phyloP scores from a whole-genome alignment of 1,140 invertebrate species.

The Listronotus oregonensis region DNA sequence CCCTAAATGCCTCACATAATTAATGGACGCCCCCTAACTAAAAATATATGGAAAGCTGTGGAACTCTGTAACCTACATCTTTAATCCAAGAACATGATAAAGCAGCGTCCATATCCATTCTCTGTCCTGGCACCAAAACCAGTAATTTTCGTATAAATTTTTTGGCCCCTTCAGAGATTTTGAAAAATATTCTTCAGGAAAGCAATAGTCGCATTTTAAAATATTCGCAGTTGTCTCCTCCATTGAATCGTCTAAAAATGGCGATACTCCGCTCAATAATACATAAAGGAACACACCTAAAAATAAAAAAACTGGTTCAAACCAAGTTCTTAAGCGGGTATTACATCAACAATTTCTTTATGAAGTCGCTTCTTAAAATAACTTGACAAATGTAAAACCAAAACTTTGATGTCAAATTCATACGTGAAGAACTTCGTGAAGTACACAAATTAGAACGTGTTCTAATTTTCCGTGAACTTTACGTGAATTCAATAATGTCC shows the following conservation, averaged over 20 bases:
- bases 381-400: too few relatives aligned
- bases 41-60: not conserved
- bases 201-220: slow-evolving; percentile 80
- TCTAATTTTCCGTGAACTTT: too few relatives aligned
- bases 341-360: too few relatives aligned
- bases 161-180: slow-evolving; percentile 73
- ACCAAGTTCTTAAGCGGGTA: not conserved
- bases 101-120: slow-evolving; percentile 61
- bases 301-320: slow-evolving; percentile 3
- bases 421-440: too few relatives aligned
- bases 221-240: slow-evolving; percentile 86
- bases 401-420: too few relatives aligned
- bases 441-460: too few relatives aligned
- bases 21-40: too few relatives aligned
- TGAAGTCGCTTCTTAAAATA: too few relatives aligned
- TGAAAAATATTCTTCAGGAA: slow-evolving; percentile 80
- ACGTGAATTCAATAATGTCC: too few relatives aligned
- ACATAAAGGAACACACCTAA: slow-evolving; percentile 78
- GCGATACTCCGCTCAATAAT: slow-evolving; percentile 75
- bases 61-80: slow-evolving; percentile 54
- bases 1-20: too few relatives aligned
- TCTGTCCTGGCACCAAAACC: slow-evolving; percentile 62
- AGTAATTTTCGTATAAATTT: slow-evolving; percentile 69
- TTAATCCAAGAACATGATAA: slow-evolving; percentile 67
- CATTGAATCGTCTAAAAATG: slow-evolving; percentile 80